A percentile compares a stretch with the other conserved stretches of the same genome.
Evolutionary conservation across 2,797 vertebrate species (phyloP).

Genomic region (Dipus sagitta): DNA sequence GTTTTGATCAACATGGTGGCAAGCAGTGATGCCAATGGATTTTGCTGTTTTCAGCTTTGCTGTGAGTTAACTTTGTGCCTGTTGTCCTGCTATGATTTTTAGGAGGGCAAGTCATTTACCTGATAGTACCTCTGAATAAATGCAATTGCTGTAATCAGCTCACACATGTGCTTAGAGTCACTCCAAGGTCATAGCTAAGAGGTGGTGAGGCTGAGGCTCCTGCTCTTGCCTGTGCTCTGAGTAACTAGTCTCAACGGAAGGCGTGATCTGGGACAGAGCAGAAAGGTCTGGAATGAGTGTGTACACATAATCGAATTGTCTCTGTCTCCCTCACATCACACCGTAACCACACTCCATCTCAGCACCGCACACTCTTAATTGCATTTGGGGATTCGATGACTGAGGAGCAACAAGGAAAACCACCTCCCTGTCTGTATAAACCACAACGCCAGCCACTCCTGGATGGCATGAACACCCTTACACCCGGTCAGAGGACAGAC

Average conservation of each 20-base stretch:
- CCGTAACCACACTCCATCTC: not conserved
- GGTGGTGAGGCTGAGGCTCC: not conserved
- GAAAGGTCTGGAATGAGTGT: constrained; percentile 27
- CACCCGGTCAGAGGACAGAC: not conserved
- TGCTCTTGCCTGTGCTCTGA: not conserved
- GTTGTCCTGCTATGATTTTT: not conserved
- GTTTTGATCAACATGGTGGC: not conserved
- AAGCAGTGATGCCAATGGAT: not conserved
- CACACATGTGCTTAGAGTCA: not conserved
- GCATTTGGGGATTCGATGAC: not conserved
- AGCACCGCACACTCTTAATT: constrained; percentile 17
- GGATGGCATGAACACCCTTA: not conserved
- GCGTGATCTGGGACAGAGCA: not conserved
- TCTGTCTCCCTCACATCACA: constrained; percentile 3
- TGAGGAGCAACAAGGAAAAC: not conserved
- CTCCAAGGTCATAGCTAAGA: not conserved
- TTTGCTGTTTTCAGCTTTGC: not conserved
- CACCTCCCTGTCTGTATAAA: not conserved
- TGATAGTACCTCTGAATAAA: not conserved
- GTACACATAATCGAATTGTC: not conserved
- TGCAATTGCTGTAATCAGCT: not conserved
- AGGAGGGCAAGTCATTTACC: not conserved
- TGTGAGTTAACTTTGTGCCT: not conserved
- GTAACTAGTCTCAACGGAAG: constrained; percentile 26
- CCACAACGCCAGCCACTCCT: not conserved